Evolutionary conservation across 2,113 vertebrate genomes (phyloP), one percentile per base, ranked within the genome.

Genomic region (Sceloporus tristichus): DNA sequence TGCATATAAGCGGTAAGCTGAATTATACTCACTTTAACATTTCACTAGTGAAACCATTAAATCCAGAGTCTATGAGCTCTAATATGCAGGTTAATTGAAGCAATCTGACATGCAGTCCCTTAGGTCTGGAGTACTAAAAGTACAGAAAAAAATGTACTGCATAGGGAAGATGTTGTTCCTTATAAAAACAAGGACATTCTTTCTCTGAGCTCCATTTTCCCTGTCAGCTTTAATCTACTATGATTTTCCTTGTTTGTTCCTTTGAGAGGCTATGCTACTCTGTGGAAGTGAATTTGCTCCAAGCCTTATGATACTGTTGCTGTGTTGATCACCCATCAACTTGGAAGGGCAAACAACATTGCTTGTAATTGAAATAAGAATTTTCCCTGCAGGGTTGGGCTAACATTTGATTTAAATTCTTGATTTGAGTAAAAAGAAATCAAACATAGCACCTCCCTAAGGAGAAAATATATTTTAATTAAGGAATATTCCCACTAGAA

Each of bases 21-120:
- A 38, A 59, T 88, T 92, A 83, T 88, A 89, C 1, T 0, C 13
- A 40, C 21, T 93, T 91, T 79, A 92, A 92, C 88, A 88, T 90
- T 88, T 93, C 34, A 91, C 80, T 27, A 90, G 79, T 82, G 59
- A 38, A 48, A 68, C 76, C 54, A 88, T 92, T 93, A 90, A 90
- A 91, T 88, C 56, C 77, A 85, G 71, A 27, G 79, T 75, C 25
- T 91, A 74, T 81, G 48, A 91, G 53, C 54, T 84, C 42, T 90
- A 89, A 93, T 90, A 38, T 91, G 94, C 88, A 92, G 59, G 71
- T 80, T 95, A 96, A 91, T 89, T 91, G 88, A 94, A 92, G 1
- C 34, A 90, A 71, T 88, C 87, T 89, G 68, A 92, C 85, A 92
- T 21, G 19, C 54, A 62, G 34, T 89, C 82, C 71, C 88, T 75